Conservation (phyloP, 2,888 invertebrate species). For the Pediacus dermestoides region DNA sequence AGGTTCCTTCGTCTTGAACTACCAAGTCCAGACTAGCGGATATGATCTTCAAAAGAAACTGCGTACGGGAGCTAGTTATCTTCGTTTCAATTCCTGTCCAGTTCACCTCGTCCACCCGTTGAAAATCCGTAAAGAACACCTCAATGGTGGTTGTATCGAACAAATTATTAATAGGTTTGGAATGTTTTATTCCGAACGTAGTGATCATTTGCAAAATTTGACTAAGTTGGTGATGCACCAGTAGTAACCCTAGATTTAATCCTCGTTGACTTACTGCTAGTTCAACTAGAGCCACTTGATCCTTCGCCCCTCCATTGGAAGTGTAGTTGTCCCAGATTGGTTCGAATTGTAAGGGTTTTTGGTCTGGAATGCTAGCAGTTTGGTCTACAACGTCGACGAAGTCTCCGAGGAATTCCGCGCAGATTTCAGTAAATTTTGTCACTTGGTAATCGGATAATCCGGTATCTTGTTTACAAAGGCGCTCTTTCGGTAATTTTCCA, state of each 20-base stretch:
- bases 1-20: constrained; percentile 55
- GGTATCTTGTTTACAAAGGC: constrained; percentile 73
- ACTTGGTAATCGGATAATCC: constrained; percentile 66
- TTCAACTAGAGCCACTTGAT: constrained; percentile 68
- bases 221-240: constrained; percentile 77
- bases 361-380: constrained; percentile 39
- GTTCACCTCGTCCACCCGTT: constrained; percentile 51
- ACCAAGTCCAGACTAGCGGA: constrained; percentile 72
- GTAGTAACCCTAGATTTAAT: constrained; percentile 71
- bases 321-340: constrained; percentile 63
- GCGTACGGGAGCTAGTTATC: constrained; percentile 63
- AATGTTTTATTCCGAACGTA: constrained; percentile 69
- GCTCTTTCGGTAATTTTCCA: constrained; percentile 83
- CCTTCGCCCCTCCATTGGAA: constrained; percentile 10
- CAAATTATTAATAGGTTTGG: constrained; percentile 68
- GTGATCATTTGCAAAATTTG: constrained; percentile 75
- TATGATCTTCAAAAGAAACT: constrained; percentile 72
- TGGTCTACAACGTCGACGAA: constrained; percentile 50
- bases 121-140: constrained; percentile 54
- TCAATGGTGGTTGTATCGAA: constrained; percentile 70
- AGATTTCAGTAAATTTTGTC: constrained; percentile 51
- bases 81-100: constrained; percentile 66
- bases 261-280: constrained; percentile 73
- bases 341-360: constrained; percentile 53
- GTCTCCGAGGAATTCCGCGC: constrained; percentile 51